A percentile compares a stretch with the other conserved stretches of the same genome.
Evolutionary conservation across 2,113 vertebrate species (phyloP).

Genomic region (Campylorhamphus procurvoides): DNA sequence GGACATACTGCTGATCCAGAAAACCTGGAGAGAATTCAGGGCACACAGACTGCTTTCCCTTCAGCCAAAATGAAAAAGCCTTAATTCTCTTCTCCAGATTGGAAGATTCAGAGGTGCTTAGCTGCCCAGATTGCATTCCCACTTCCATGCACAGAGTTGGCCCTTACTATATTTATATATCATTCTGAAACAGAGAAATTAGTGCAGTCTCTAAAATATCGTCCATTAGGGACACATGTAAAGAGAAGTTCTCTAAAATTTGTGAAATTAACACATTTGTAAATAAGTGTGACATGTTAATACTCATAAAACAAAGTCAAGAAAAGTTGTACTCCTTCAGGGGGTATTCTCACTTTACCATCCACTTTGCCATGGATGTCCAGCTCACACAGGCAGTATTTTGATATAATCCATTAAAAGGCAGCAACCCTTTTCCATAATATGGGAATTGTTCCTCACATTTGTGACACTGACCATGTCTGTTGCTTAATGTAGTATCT

Average conservation of each 20-base stretch:
- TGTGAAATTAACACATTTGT: neutral
- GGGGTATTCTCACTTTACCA: neutral
- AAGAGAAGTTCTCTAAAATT: neutral
- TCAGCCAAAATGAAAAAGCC: conserved; percentile 12
- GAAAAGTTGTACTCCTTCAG: neutral
- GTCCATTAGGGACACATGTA: neutral
- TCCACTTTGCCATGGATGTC: neutral
- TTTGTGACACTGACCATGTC: neutral
- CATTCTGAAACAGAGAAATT: neutral
- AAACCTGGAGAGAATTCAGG: conserved; percentile 38
- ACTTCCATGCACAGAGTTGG: neutral
- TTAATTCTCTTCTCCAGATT: conserved; percentile 11
- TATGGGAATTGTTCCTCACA: neutral
- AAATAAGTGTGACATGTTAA: neutral
- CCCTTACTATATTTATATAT: neutral
- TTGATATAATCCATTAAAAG: neutral
- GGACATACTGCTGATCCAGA: neutral
- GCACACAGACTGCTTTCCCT: neutral
- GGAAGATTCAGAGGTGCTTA: conserved; percentile 40
- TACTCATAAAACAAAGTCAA: neutral
- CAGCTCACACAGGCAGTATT: neutral
- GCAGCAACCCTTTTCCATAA: neutral
- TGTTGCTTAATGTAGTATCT: neutral
- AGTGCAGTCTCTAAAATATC: neutral
- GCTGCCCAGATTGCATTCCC: conserved; percentile 39